Evolutionary conservation across 2,888 invertebrate species (phyloP), one percentile per base, ranked within the genome.

Genomic region (Esperia sulphurella): DNA sequence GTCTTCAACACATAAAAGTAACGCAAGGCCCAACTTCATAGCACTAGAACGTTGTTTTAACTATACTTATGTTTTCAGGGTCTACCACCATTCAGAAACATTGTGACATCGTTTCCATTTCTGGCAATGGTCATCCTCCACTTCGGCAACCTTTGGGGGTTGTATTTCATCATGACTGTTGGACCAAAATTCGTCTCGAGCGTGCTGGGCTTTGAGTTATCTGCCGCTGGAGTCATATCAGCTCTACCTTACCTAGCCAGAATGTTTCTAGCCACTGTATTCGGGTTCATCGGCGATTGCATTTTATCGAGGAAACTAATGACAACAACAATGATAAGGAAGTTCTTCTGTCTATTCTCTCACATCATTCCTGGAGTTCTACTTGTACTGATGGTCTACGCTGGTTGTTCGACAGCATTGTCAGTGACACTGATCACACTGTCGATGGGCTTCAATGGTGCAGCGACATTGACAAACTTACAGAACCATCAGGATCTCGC

Each of bases 161-260:
- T 95, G 29, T 94, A 93, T 75, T 94, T 95, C 68, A 91, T 95
- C 43, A 91, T 95, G 79, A 95, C 94, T 0, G 93, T 93, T 35
- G 94, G 95, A 41, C 95, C 95, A 6, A 93, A 94, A 60, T 95
- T 93, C 68, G 90, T 95, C 64, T 93, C 94, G 39, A 93, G 93
- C 59, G 92, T 94, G 0, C 77, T 95, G 41, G 94, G 94, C 6
- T 95, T 95, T 65, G 91, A 94, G 62, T 68, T 95, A 13, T 90
- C 93, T 0, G 92, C 93, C 31, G 94, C 95, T 8, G 95, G 95
- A 12, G 81, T 93, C 0, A 83, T 94, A 41, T 93, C 95, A 1
- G 92, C 94, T 1, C 67, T 94, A 43, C 95, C 95, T 0, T 94
- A 95, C 71, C 84, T 94, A 13, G 93, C 93, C 0, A 91, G 95